phyloP scores from a whole-genome alignment of 2,113 vertebrate genomes.

The Hiodon alosoides region DNA sequence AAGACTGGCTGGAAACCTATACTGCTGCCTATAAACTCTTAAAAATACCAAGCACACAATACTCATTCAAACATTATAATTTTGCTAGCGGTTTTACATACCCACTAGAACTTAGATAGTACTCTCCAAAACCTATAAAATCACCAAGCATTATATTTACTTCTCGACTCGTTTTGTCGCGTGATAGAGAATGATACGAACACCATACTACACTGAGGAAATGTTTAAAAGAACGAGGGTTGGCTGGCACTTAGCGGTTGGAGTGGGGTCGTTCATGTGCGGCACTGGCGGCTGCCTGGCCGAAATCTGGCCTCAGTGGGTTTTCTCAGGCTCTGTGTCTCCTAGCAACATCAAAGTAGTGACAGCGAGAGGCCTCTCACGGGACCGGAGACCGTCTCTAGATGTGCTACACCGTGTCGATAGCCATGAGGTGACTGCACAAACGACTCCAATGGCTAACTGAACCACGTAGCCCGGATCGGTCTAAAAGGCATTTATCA shows the following conservation, averaged over 20 bases:
- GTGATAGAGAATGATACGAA: too few relatives aligned
- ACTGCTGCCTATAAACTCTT: background rate
- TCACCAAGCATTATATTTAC: too few relatives aligned
- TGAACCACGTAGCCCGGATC: background rate
- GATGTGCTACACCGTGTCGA: conserved; percentile 2
- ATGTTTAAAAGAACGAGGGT: background rate
- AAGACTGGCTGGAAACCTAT: background rate
- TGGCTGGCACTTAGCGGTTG: too few relatives aligned
- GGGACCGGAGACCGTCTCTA: conserved; percentile 19
- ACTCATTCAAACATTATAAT: too few relatives aligned
- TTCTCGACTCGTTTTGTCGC: too few relatives aligned
- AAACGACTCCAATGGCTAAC: background rate
- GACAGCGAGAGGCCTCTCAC: conserved; percentile 6
- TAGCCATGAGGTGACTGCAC: conserved; percentile 11
- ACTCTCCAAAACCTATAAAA: too few relatives aligned
- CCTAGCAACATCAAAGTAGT: conserved; percentile 32
- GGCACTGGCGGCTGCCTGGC: background rate
- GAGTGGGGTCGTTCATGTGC: background rate
- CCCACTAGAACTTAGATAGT: too few relatives aligned
- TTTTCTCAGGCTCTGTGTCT: conserved; percentile 23
- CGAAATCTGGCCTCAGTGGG: conserved; percentile 13
- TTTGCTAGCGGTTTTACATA: too few relatives aligned
- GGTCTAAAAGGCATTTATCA: background rate
- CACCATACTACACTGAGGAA: background rate
- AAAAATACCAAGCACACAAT: too few relatives aligned